phyloP scores from a whole-genome alignment of 2,888 invertebrate genomes.

The Eristalis intricaria region DNA sequence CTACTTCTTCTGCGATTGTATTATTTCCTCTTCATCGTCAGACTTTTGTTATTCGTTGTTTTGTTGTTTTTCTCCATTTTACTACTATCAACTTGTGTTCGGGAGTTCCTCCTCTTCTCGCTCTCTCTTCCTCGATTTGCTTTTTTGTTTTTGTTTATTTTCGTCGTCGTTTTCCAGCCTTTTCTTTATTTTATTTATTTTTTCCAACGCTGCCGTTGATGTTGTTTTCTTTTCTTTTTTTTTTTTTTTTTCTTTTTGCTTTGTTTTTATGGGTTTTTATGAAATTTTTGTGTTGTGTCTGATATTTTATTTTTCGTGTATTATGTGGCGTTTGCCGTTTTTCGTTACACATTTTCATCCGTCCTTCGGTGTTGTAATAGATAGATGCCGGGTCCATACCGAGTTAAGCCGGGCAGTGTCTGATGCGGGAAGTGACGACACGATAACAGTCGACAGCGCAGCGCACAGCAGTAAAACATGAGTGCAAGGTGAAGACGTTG shows the following conservation, averaged over 20 bases:
- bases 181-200: constrained; percentile 52
- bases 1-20: constrained; percentile 63
- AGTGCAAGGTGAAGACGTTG: neutral
- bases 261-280: constrained; percentile 46
- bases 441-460: constrained; percentile 11
- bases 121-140: neutral
- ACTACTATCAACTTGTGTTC: constrained; percentile 67
- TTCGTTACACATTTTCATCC: constrained; percentile 71
- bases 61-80: constrained; percentile 53
- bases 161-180: constrained; percentile 58
- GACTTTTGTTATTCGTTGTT: constrained; percentile 42
- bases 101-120: constrained; percentile 50
- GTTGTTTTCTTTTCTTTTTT: constrained; percentile 15
- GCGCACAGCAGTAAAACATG: neutral
- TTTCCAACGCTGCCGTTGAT: neutral
- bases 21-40: constrained; percentile 62
- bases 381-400: neutral
- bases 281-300: constrained; percentile 58
- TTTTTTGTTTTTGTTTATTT: constrained; percentile 35
- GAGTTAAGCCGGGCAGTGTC: neutral
- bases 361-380: constrained; percentile 65
- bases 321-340: constrained; percentile 62
- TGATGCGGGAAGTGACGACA: neutral
- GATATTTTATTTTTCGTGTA: constrained; percentile 66
- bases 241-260: constrained; percentile 30